Percentiles rank a stretch among this genome's conserved stretches.
phyloP scores from a whole-genome alignment of 2,113 vertebrate genomes.

The Platysteira castanea region DNA sequence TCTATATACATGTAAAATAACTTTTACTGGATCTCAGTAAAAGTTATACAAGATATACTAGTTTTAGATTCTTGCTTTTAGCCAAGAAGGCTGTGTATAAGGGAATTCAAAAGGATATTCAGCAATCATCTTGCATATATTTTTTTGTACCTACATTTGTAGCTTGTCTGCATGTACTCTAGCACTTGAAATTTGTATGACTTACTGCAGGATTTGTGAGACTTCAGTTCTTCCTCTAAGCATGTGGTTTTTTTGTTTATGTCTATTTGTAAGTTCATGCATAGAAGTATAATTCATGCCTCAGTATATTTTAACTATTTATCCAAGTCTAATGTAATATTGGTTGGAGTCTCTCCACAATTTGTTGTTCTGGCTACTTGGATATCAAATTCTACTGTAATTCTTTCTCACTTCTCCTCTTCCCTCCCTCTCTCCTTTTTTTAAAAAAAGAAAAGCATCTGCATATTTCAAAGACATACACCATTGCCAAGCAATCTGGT shows the following conservation, averaged over 20 bases:
- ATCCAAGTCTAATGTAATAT: neutral
- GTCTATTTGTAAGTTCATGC: neutral
- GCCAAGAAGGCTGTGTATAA: neutral
- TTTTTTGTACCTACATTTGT: neutral
- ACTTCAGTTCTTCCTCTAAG: neutral
- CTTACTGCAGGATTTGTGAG: neutral
- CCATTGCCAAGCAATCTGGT: constrained; percentile 72
- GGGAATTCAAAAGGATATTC: neutral
- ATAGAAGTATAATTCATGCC: neutral
- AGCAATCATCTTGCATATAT: neutral
- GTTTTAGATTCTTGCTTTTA: neutral
- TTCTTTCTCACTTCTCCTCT: constrained; percentile 57
- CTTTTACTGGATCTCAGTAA: neutral
- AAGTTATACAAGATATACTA: neutral
- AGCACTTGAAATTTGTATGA: neutral
- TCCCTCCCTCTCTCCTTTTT: constrained; percentile 51
- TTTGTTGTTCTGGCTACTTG: constrained; percentile 45
- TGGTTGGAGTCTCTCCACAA: constrained; percentile 2
- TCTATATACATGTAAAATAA: neutral
- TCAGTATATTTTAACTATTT: constrained; percentile 2
- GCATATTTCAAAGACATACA: constrained; percentile 62
- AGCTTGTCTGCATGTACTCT: neutral
- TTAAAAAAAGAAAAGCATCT: constrained; percentile 67
- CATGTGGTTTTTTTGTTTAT: neutral
- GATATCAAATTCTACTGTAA: constrained; percentile 57